Evolutionary conservation across 1,140 invertebrate species (phyloP), one percentile per base, ranked within the genome.

Genomic region (Nasonia giraulti): DNA sequence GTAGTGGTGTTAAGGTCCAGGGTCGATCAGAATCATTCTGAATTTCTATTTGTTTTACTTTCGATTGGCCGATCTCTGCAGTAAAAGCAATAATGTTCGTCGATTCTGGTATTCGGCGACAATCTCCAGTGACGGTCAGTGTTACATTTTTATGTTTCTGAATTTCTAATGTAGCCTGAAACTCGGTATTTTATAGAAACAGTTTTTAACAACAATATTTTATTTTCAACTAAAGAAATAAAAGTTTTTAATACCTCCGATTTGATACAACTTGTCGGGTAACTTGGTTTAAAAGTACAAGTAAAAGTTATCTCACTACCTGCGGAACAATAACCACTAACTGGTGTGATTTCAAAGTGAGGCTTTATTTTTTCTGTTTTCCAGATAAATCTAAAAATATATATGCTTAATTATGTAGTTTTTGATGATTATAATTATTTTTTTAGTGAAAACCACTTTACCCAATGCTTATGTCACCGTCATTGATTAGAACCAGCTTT

Each of bases 401-500:
- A 14, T 71, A 12, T 10, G 10, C 40, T 62, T 7, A 1, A 62
- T 55, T 17, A 27, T 55, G 12, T 55, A 75, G n/a, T 17, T 69
- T 79, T 82, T 4, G 82, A 79, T 71, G 17, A 27, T 55, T 75
- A 27, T 55, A 47, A 71, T 37, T 17, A 81, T 68, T 47, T 27
- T 27, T 80, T 74, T 47, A 37, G 11, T 11, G 47, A 27, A 50
- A 12, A 68, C 17, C 47, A 33, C 71, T 50, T 78, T 66, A 86
- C 93, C 87, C 92, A 12, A 90, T 89, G n/a, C 91, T 90, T 11
- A 93, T 75, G 83, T 93, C 93, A 2, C 93, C 93, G 7, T 80
- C 90, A 84, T 94, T 94, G 55, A 87, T 85, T 4, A 94, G 87
- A 8, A 88, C 66, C 27, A 93, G 44, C 78, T 89, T 91, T 12